Evolutionary conservation across 1,140 invertebrate species (phyloP).

Genomic region (Pollicipes pollicipes): DNA sequence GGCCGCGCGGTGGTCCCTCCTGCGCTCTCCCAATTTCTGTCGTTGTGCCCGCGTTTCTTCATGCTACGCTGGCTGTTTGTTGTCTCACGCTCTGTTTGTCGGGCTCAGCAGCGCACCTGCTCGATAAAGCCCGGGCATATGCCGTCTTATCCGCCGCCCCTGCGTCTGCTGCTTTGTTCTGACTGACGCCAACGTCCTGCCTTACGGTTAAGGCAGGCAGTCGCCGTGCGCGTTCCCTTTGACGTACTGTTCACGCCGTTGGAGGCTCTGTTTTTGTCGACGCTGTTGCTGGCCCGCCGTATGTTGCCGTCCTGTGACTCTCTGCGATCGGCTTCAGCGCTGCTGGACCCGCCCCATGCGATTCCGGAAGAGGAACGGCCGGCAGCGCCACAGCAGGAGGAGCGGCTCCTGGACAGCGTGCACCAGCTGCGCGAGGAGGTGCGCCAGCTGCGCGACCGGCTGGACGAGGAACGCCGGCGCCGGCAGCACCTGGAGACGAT

Average conservation of each 20-base stretch:
- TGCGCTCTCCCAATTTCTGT: neutral
- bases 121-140: no score
- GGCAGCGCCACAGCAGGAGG: neutral
- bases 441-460: neutral
- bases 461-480: constrained; percentile 29
- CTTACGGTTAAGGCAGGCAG: no score
- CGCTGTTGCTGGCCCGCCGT: no score
- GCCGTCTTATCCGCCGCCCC: no score
- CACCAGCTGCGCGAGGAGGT: neutral
- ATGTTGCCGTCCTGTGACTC: neutral
- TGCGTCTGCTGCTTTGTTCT: neutral
- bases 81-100: no score
- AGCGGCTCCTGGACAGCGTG: neutral
- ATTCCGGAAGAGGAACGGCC: neutral
- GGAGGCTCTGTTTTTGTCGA: no score
- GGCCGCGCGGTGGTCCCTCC: no score
- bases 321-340: neutral
- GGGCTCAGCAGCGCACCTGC: no score
- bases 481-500: constrained; percentile 26
- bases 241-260: no score
- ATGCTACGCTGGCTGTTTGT: no score
- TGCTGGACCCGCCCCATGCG: neutral
- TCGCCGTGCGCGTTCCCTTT: no score
- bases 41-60: neutral
- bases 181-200: no score